Base-by-base conservation (phyloP, 2,888 invertebrate species). In the Mellilla xanthometata region DNA sequence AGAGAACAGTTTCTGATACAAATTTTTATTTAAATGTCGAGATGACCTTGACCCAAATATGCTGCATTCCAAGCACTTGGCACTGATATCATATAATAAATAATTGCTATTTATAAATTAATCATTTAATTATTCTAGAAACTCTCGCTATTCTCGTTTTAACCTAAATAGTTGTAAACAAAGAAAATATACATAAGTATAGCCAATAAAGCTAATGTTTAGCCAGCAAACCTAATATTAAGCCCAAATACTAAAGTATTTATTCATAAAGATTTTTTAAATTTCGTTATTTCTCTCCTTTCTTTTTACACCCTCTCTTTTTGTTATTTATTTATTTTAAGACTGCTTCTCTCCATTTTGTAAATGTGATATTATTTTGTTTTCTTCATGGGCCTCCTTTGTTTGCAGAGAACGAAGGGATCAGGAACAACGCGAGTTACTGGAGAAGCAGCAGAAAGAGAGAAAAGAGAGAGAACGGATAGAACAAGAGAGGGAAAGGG, bases 381-480 rank as follows among this genome's bases (percentile, higher is more conserved):
- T 45, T 41, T 26, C 36, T 33, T 47, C 12, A 49, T 28, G 36
- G 34, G 32, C 53, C 52, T 60, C 49, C 44, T 60, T 77, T 79
- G 54, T 54, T 76, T 75, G 66, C 78, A 89, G 88, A 67, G 88
- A 88, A 63, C 65, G 89, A 73, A 81, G 88, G 64, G 87, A 88
- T 62, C 87, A 85, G 76, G 88, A 88, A 66, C 84, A 85, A 75
- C 72, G 93, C 72, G 93, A 93, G 62, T 86, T 93, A 72, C 66
- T 92, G 81, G 93, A 93, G 68, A 91, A 93, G 68, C 92, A 94
- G 68, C 93, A 93, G 72, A 93, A 93, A 81, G 93, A 94, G 47
- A 75, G 76, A 72, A 86, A 87, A 73, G 92, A 91, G 62, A 91
- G 93, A 72, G 93, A 93, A 81, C 91, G 93, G 72, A 91, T 92